Conservation (phyloP, 2,797 vertebrate species). For the Melanotaenia maccullochi region DNA sequence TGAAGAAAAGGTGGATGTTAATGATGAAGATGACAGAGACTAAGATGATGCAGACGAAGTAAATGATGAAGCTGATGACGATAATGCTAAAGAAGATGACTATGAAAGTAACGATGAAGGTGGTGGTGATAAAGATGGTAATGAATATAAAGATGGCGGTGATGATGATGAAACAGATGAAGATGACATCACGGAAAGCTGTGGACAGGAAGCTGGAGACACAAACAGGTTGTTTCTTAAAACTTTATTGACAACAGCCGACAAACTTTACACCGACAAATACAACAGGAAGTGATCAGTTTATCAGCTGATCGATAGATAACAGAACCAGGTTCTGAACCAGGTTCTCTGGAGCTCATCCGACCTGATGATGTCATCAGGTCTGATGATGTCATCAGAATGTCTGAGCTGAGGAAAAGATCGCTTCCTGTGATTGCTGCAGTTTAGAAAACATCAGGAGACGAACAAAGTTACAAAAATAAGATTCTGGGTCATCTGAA, state of each 20-base stretch:
- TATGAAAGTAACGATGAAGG: too few relatives aligned
- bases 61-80: too few relatives aligned
- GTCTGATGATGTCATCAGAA: not conserved
- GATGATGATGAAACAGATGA: too few relatives aligned
- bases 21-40: too few relatives aligned
- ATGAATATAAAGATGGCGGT: too few relatives aligned
- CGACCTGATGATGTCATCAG: not conserved
- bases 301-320: not conserved
- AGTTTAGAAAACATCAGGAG: slow-evolving; percentile 58
- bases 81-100: too few relatives aligned
- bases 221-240: slow-evolving; percentile 1
- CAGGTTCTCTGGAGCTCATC: not conserved
- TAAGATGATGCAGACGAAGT: too few relatives aligned
- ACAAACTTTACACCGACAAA: slow-evolving; percentile 4
- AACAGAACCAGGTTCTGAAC: not conserved
- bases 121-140: too few relatives aligned
- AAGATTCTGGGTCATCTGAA: slow-evolving; percentile 79
- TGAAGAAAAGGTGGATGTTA: too few relatives aligned
- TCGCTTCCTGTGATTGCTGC: slow-evolving; percentile 3
- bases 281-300: slow-evolving; percentile 2
- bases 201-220: too few relatives aligned
- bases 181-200: too few relatives aligned
- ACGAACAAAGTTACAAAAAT: slow-evolving; percentile 97
- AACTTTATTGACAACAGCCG: slow-evolving; percentile 15
- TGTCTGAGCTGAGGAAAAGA: not conserved